Evolutionary conservation across 2,797 vertebrate species (phyloP).

Genomic region (Nothura maculosa): DNA sequence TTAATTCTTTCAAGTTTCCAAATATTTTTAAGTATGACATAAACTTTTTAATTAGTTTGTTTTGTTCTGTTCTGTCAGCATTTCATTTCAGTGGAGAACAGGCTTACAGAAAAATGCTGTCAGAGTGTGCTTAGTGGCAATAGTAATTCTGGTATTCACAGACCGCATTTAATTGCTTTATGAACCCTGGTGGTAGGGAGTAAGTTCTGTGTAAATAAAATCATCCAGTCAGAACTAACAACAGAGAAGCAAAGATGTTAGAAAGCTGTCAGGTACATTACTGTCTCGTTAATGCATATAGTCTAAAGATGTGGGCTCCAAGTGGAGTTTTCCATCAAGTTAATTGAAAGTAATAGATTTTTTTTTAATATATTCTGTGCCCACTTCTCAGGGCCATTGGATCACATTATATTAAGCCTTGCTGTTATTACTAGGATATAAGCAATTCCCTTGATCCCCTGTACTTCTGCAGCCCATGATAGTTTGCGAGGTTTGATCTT

Average conservation of each 20-base stretch:
- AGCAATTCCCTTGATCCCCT: not conserved
- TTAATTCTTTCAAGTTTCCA: not conserved
- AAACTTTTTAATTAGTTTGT: not conserved
- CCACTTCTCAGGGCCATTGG: not conserved
- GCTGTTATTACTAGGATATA: not conserved
- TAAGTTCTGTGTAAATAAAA: not conserved
- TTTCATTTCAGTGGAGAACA: slow-evolving; percentile 1
- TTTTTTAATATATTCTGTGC: not conserved
- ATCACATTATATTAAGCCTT: not conserved
- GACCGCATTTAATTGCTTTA: slow-evolving; percentile 25
- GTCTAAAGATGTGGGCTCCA: not conserved
- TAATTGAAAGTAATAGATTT: not conserved
- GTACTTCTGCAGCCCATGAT: not conserved
- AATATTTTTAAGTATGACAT: not conserved
- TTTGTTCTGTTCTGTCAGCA: not conserved
- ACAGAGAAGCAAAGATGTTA: not conserved
- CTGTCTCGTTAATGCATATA: not conserved
- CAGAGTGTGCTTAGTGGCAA: not conserved
- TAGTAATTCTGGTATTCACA: not conserved
- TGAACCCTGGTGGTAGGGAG: not conserved
- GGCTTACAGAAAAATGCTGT: not conserved
- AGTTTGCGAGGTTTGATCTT: not conserved
- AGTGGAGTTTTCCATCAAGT: not conserved
- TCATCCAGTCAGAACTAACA: not conserved
- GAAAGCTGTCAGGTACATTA: not conserved